phyloP scores from a whole-genome alignment of 2,888 invertebrate genomes.

The Sminthurides aquaticus region DNA sequence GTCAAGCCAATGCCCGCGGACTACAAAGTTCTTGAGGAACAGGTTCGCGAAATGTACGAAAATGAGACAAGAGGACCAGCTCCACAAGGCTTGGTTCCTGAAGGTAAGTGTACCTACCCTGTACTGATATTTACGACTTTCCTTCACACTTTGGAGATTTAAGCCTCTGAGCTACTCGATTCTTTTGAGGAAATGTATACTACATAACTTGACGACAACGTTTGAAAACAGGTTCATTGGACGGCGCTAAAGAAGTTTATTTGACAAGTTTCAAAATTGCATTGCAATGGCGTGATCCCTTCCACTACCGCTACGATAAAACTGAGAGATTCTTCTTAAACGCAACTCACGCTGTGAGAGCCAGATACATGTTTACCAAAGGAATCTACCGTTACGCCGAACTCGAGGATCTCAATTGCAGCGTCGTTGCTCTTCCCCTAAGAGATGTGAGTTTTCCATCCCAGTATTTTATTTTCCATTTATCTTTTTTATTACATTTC shows the following conservation, averaged over 20 bases:
- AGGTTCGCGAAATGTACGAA: constrained; percentile 11
- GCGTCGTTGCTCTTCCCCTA: constrained; percentile 33
- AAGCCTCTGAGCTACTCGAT: neutral
- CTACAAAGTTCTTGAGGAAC: neutral
- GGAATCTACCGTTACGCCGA: constrained; percentile 38
- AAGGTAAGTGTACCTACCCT: constrained; percentile 13
- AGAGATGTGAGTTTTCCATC: constrained; percentile 39
- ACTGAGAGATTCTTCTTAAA: constrained; percentile 37
- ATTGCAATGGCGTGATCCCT: constrained; percentile 39
- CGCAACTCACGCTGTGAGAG: constrained; percentile 39
- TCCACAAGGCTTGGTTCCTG: constrained; percentile 17
- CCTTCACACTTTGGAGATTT: neutral
- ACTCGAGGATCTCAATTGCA: constrained; percentile 29
- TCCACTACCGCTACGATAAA: constrained; percentile 35
- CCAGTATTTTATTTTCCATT: neutral
- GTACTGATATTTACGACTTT: neutral
- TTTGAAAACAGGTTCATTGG: constrained; percentile 16
- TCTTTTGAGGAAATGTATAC: too few relatives aligned
- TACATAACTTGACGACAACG: too few relatives aligned
- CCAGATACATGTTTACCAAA: constrained; percentile 37
- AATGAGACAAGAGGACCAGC: constrained; percentile 18
- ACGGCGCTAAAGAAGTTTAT: constrained; percentile 20
- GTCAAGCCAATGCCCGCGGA: constrained; percentile 8
- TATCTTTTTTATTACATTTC: neutral
- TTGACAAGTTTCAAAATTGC: constrained; percentile 33